Conservation (phyloP, 2,797 vertebrate genomes). For the Amphiprion clarkii region DNA sequence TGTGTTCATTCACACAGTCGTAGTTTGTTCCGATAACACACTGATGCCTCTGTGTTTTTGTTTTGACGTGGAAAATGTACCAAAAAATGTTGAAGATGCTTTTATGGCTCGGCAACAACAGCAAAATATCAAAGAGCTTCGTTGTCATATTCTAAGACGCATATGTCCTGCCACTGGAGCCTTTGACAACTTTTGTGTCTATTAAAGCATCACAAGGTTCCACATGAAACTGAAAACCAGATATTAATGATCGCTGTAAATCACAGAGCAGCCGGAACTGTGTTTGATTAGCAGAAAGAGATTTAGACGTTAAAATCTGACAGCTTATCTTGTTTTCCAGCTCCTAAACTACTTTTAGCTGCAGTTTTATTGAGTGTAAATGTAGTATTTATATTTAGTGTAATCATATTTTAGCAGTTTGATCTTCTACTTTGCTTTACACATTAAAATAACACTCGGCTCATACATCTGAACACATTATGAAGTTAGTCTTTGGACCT, state of each 20-base stretch:
- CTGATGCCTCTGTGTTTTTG: conserved; percentile 1
- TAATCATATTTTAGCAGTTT: not conserved
- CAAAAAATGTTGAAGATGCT: not conserved
- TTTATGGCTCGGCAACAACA: not conserved
- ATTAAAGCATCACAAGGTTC: conserved; percentile 4
- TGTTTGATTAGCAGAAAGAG: not conserved
- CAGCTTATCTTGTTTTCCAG: not conserved
- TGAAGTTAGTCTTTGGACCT: not conserved
- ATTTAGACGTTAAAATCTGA: not conserved
- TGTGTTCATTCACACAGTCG: no score
- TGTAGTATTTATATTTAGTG: not conserved
- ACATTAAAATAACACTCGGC: not conserved
- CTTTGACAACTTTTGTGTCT: conserved; percentile 6
- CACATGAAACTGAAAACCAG: conserved; percentile 12
- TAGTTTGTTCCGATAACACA: not conserved
- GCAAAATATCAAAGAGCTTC: not conserved
- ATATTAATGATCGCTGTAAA: not conserved
- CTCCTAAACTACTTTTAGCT: not conserved
- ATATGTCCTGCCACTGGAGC: not conserved
- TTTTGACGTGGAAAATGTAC: not conserved
- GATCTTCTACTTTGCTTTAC: not conserved
- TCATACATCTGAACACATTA: no score
- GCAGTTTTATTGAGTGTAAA: not conserved
- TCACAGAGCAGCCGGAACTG: conserved; percentile 7
- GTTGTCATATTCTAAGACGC: not conserved